Percentiles rank a stretch among this genome's conserved stretches.
phyloP scores from a whole-genome alignment of 2,113 vertebrate species.

The Hippocampus barbouri region DNA sequence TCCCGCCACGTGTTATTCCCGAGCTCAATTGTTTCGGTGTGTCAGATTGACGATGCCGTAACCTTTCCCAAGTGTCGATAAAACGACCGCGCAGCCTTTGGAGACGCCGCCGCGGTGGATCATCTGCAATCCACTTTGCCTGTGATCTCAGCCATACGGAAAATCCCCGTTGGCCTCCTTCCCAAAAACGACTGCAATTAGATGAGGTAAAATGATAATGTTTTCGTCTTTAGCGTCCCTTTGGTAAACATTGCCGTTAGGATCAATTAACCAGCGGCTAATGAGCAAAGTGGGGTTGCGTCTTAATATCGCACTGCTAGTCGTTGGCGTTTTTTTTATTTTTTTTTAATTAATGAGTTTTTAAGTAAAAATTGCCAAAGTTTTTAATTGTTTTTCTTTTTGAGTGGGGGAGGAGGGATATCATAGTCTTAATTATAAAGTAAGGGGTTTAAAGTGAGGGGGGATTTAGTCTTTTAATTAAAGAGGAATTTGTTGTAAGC shows the following conservation, averaged over 20 bases:
- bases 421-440: conserved; percentile 77
- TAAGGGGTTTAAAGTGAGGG: conserved; percentile 67
- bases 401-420: conserved; percentile 29
- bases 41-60: conserved; percentile 50
- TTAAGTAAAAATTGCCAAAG: conserved; percentile 73
- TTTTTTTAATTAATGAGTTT: conserved; percentile 75
- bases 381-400: conserved; percentile 75
- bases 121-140: conserved; percentile 34
- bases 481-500: conserved; percentile 70
- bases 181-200: conserved; percentile 66
- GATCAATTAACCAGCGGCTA: conserved; percentile 74
- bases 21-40: conserved; percentile 41
- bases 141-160: conserved; percentile 56
- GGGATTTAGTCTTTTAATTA: conserved; percentile 79
- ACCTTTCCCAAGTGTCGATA: conserved; percentile 47
- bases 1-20: conserved; percentile 23
- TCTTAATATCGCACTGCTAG: conserved; percentile 66
- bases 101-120: conserved; percentile 48
- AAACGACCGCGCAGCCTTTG: conserved; percentile 31
- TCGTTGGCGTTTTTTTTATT: conserved; percentile 45
- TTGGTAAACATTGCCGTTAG: conserved; percentile 73
- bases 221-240: conserved; percentile 64
- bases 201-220: conserved; percentile 65
- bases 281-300: conserved; percentile 68
- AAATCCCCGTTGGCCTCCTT: conserved; percentile 42